A percentile compares a stretch with the other conserved stretches of the same genome.
Conservation (phyloP, 2,888 invertebrate genomes). For the Drosophila koepferae region DNA sequence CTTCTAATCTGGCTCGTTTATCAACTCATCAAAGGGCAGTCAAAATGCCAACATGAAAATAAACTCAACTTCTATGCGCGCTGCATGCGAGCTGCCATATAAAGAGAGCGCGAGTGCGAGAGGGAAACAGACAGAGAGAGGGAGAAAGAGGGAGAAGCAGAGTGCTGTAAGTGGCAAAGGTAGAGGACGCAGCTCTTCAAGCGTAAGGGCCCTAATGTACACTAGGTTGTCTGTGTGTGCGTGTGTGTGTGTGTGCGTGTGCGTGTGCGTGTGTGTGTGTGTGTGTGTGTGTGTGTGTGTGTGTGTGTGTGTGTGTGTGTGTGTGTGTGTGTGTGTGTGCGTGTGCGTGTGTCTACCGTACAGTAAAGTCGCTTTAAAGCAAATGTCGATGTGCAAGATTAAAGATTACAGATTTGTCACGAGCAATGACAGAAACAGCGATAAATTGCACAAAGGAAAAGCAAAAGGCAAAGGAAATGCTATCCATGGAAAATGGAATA, state of each 20-base stretch:
- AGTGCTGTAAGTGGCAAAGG: neutral
- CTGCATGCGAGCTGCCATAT: conserved; percentile 27
- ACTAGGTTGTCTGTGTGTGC: conserved; percentile 22
- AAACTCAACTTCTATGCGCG: conserved; percentile 64
- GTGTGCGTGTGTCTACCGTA: neutral
- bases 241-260: conserved; percentile 4
- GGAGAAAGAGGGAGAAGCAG: no score
- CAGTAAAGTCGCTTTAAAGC: conserved; percentile 4
- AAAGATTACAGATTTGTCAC: conserved; percentile 8
- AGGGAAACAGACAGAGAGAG: neutral
- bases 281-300: conserved; percentile 8
- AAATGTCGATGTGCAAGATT: neutral
- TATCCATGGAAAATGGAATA: neutral
- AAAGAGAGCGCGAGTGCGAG: neutral
- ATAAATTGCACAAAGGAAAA: neutral
- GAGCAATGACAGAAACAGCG: neutral
- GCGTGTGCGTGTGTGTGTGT: conserved; percentile 14
- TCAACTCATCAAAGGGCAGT: conserved; percentile 74
- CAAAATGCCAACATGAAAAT: conserved; percentile 69
- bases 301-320: conserved; percentile 9
- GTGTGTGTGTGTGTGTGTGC: conserved; percentile 9
- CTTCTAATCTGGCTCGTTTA: conserved; percentile 56
- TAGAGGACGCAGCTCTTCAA: conserved; percentile 9
- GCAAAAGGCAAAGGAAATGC: neutral
- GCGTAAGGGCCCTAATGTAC: conserved; percentile 27